Evolutionary conservation across 2,113 vertebrate species (phyloP), one percentile per base, ranked within the genome.

Genomic region (Mola mola): DNA sequence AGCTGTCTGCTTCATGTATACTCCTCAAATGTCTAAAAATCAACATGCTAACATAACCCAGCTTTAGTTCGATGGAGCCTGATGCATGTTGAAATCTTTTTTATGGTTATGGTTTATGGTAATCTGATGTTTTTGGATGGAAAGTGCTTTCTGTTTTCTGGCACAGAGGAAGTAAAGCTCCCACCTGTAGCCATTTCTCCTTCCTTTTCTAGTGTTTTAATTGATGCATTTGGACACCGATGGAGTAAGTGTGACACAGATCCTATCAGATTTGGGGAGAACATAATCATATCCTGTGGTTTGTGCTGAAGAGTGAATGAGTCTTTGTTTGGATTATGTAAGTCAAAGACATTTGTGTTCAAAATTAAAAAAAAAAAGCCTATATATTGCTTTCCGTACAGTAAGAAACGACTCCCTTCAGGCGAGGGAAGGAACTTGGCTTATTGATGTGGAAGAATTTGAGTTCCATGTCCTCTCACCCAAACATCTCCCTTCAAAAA

Each of bases 1-100:
- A 46, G 61, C 43, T 66, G 24, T 66, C 40, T 55, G 47, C 40
- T 57, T 80, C 57, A 48, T 65, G 28, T 44, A 5, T 79, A 70
- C 75, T 70, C 72, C 55, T 59, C 50, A 69, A 58, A 47, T 21
- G 9, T 13, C 50, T 34, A 15, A 3, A 34, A 44, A 37, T 36
- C n/a, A n/a, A n/a, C n/a, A n/a, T n/a, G n/a, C n/a, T n/a, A n/a
- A n/a, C n/a, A n/a, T n/a, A n/a, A n/a, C n/a, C n/a, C n/a, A 6
- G n/a, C 26, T 9, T 58, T 6, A 4, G 11, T 49, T n/a, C 11
- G 28, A 3, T 13, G 21, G 29, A 9, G 7, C 2, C 3, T 6
- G 2, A 13, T 25, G 29, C 12, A 34, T 34, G 48, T 22, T 11
- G 0, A 52, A 31, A 24, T 48, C 3, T 19, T 16, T 38, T 16